Evolutionary conservation across 2,113 vertebrate species (phyloP).

Genomic region (Phaethornis superciliosus): DNA sequence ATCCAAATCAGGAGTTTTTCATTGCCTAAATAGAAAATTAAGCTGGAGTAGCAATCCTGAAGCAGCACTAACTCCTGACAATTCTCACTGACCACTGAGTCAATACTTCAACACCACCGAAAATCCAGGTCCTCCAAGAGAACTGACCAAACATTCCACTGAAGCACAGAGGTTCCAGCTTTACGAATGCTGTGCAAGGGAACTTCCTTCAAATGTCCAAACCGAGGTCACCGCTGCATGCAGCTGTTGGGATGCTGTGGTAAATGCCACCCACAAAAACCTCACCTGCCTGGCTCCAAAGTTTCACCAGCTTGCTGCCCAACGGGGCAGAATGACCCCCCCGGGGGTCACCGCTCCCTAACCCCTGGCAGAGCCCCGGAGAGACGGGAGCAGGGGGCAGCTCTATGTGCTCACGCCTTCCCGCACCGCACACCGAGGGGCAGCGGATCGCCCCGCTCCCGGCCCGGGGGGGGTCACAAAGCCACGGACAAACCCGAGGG

Average conservation of each 20-base stretch:
- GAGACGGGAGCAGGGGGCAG: not conserved
- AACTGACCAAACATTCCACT: not conserved
- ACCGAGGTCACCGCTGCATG: rapidly evolving
- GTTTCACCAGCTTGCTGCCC: rapidly evolving
- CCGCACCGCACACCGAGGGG: rapidly evolving
- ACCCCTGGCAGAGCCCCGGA: rapidly evolving
- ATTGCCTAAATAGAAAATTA: slow-evolving; percentile 29
- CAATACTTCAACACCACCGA: not conserved
- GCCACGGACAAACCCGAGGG: rapidly evolving
- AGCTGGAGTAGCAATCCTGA: not conserved
- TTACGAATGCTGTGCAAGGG: not conserved
- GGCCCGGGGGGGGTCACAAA: rapidly evolving
- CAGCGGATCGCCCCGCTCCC: rapidly evolving
- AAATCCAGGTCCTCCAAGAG: not conserved
- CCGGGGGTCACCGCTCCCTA: not conserved
- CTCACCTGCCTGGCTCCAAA: rapidly evolving
- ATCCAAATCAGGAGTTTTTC: slow-evolving; percentile 14
- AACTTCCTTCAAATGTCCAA: not conserved
- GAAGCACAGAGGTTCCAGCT: rapidly evolving
- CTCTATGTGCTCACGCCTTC: not conserved
- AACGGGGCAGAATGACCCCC: not conserved
- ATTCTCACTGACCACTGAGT: not conserved
- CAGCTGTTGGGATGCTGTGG: not conserved
- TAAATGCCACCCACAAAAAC: rapidly evolving
- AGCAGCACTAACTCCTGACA: not conserved